Evolutionary conservation across 1,140 invertebrate genomes (phyloP), one percentile per base, ranked within the genome.

Genomic region (Conus betulinus): DNA sequence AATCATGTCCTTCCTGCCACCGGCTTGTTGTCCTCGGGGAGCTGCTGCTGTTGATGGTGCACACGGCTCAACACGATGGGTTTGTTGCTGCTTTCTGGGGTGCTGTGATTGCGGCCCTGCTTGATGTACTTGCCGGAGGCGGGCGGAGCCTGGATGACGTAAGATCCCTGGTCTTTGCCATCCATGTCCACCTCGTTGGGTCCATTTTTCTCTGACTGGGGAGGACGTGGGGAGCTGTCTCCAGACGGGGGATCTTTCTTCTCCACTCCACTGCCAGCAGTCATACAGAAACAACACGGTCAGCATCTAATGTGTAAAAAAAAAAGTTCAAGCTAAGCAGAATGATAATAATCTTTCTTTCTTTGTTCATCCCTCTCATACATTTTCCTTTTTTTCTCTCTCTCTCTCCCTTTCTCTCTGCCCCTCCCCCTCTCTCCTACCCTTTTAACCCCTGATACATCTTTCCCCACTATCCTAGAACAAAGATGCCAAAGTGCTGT

Each of bases 231-330:
- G 57, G n/a, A 53, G 88, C 60, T 53, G 85, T 60, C 17, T 79
- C 83, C 91, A 81, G 91, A 90, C 60, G 90, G 82, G 23, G 86
- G 87, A 76, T 85, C 89, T 88, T 92, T 92, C 88, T 93, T 93
- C 76, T 92, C 87, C 85, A 91, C 92, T 85, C 91, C 92, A 90
- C 92, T 93, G 87, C n/a, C 89, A 85, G 85, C 67, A 71, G 11
- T 23, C 6, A 71, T 7, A 71, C 17, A 71, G 11, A 71, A n/a
- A 71, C 17, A 20, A 20, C 17, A 71, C 0, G 11, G 23, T 11
- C 67, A n/a, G 67, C 57, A 60, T 15, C 57, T 11, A 60, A 60
- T 60, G 57, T 15, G 15, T 11, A 60, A 60, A 60, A 60, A 60
- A 60, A 15, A 60, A 60, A 60, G 0, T 11, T 15, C 57, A 60